phyloP scores from a whole-genome alignment of 2,888 invertebrate genomes.

The Noctua comes region DNA sequence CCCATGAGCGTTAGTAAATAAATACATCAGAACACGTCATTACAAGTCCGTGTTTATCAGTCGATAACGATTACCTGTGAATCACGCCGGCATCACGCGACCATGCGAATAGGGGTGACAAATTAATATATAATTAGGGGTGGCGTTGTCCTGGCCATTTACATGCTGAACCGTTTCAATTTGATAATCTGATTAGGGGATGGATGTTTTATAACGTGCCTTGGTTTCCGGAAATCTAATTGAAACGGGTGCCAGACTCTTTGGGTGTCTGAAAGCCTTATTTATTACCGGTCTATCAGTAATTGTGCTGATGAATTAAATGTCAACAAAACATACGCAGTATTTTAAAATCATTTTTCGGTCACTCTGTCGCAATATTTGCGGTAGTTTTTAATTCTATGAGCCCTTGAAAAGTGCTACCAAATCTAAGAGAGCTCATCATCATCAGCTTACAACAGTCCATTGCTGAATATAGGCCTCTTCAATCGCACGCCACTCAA shows the following conservation, averaged over 20 bases:
- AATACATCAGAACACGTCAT: slow-evolving; percentile 46
- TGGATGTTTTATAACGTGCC: neutral
- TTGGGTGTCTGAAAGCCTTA: neutral
- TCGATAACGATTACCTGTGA: slow-evolving; percentile 49
- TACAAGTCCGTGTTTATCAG: slow-evolving; percentile 26
- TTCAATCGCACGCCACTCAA: no score
- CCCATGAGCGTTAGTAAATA: slow-evolving; percentile 36
- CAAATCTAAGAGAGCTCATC: no score
- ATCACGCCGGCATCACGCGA: slow-evolving; percentile 48
- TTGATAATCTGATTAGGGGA: slow-evolving; percentile 16
- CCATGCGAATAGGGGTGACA: slow-evolving; percentile 45
- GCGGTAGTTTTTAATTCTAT: no score
- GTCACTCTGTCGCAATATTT: no score
- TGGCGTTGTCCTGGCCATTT: no score
- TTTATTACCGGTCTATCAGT: neutral
- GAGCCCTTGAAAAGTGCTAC: no score
- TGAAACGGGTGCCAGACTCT: neutral
- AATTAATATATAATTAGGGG: slow-evolving; percentile 55
- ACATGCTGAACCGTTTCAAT: slow-evolving; percentile 19
- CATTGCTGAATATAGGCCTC: no score
- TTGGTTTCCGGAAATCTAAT: neutral
- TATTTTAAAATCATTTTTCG: no score
- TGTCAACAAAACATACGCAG: neutral
- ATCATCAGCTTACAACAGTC: no score
- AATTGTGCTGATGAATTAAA: neutral